phyloP scores from a whole-genome alignment of 2,797 vertebrate genomes.

The Lagothrix lagotricha region DNA sequence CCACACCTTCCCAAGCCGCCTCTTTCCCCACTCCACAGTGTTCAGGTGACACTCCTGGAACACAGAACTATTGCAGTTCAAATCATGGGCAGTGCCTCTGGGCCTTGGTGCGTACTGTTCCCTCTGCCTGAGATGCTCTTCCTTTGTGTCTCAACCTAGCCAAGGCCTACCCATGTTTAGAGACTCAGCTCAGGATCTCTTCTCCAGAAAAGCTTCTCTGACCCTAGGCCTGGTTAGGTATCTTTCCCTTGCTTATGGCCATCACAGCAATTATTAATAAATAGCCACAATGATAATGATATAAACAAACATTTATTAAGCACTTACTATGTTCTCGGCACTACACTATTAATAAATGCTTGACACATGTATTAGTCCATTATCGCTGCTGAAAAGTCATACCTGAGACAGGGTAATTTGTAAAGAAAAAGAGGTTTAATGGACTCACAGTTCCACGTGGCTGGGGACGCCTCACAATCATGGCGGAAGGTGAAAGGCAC shows the following conservation, averaged over 20 bases:
- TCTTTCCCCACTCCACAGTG: background rate
- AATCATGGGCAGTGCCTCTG: accelerated
- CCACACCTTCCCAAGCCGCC: background rate
- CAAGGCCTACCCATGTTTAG: background rate
- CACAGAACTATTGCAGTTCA: accelerated
- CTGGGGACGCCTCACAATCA: background rate
- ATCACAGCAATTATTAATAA: background rate
- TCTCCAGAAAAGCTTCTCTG: background rate
- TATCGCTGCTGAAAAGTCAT: background rate
- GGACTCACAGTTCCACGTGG: background rate
- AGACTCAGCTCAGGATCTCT: background rate
- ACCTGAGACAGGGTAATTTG: background rate
- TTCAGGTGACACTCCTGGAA: background rate
- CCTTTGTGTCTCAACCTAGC: background rate
- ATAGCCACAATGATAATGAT: background rate
- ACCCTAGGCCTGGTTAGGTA: background rate
- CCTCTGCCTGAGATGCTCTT: background rate
- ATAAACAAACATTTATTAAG: background rate
- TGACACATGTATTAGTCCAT: background rate
- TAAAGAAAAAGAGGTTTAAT: background rate
- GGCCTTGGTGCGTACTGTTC: background rate
- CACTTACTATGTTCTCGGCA: background rate
- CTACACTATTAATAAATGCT: background rate
- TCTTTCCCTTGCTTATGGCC: background rate
- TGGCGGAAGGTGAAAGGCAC: background rate